Percentiles rank a stretch among this genome's conserved stretches.
Evolutionary conservation across 2,888 invertebrate genomes (phyloP).

Genomic region (Stenchaetothrips biformis): DNA sequence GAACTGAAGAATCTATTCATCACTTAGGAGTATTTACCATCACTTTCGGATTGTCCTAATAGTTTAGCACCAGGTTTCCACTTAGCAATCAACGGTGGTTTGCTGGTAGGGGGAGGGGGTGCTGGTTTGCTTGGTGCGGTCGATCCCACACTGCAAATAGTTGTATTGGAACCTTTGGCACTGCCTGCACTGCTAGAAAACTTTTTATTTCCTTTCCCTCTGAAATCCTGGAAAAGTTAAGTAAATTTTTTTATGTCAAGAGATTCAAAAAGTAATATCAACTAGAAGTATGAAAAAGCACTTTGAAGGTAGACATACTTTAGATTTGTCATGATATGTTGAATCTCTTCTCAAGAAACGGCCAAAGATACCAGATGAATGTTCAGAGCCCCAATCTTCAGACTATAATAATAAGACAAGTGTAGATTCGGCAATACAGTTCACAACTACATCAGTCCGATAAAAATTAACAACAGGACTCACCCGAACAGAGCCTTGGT

Average conservation of each 20-base stretch:
- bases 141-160: constrained; percentile 32
- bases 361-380: constrained; percentile 62
- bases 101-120: constrained; percentile 24
- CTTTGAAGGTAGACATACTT: constrained; percentile 37
- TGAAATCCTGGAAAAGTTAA: constrained; percentile 32
- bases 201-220: constrained; percentile 38
- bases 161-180: constrained; percentile 25
- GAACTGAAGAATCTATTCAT: constrained; percentile 10
- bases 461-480: constrained; percentile 34
- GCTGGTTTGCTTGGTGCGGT: constrained; percentile 7
- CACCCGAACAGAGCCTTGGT: constrained; percentile 57
- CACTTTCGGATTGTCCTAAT: constrained; percentile 59
- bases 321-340: constrained; percentile 48
- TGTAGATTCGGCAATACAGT: constrained; percentile 26
- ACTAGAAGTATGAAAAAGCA: not conserved
- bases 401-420: constrained; percentile 47
- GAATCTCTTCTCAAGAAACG: constrained; percentile 60
- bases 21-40: constrained; percentile 51
- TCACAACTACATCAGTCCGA: constrained; percentile 3
- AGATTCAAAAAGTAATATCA: not conserved
- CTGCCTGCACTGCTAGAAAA: constrained; percentile 30
- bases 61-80: constrained; percentile 63
- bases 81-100: constrained; percentile 60
- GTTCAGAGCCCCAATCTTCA: constrained; percentile 68
- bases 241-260: constrained; percentile 1